phyloP scores from a whole-genome alignment of 1,140 invertebrate species.

The Chymomyza costata region DNA sequence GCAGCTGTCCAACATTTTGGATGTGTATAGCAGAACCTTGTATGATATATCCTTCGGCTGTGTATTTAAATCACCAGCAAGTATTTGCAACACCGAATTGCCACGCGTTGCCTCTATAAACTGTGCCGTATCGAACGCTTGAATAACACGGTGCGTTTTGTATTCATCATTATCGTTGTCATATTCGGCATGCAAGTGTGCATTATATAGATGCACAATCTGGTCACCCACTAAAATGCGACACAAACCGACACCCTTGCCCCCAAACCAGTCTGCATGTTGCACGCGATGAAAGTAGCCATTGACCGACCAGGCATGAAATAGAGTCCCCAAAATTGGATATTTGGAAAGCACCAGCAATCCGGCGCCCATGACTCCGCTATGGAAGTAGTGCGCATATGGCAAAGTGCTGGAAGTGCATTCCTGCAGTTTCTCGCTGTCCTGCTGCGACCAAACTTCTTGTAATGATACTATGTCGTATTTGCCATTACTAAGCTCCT shows the following conservation, averaged over 20 bases:
- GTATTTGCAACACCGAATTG: conserved; percentile 86
- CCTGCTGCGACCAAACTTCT: conserved; percentile 89
- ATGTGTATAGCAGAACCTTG: conserved; percentile 76
- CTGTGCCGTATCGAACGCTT: conserved; percentile 95
- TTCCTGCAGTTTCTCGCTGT: conserved; percentile 83
- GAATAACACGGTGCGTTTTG: conserved; percentile 89
- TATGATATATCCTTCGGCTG: conserved; percentile 91
- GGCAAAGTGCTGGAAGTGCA: conserved; percentile 81
- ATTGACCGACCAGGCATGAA: conserved; percentile 95
- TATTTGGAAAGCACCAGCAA: conserved; percentile 92
- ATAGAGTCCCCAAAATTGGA: conserved; percentile 91
- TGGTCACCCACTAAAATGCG: conserved; percentile 82
- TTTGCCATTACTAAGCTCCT: conserved; percentile 80
- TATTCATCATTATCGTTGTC: conserved; percentile 90
- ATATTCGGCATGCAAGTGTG: conserved; percentile 98
- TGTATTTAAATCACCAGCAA: conserved; percentile 95
- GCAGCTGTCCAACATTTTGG: conserved; percentile 76
- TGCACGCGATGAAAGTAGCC: conserved; percentile 97
- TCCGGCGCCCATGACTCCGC: conserved; percentile 94
- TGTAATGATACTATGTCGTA: conserved; percentile 95
- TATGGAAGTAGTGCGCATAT: conserved; percentile 95
- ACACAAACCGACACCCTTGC: conserved; percentile 96
- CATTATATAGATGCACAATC: conserved; percentile 87
- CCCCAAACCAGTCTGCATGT: conserved; percentile 98
- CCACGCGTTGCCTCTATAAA: conserved; percentile 90